A percentile compares a stretch with the other conserved stretches of the same genome.
phyloP scores from a whole-genome alignment of 2,797 vertebrate genomes.

The Mus spretus region DNA sequence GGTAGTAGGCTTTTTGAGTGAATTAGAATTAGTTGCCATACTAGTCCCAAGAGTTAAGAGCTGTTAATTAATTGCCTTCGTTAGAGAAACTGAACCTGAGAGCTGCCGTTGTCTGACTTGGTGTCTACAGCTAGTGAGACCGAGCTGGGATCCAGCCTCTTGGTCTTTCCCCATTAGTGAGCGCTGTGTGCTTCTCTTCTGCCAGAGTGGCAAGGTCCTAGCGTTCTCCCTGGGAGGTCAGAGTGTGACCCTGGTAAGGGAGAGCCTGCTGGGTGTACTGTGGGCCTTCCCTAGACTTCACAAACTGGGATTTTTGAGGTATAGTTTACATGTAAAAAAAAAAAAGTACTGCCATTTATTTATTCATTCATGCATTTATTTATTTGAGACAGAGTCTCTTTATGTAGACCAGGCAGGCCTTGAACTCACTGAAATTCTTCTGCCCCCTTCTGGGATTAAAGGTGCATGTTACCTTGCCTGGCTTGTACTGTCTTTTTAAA shows the following conservation, averaged over 20 bases:
- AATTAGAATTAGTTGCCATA: neutral
- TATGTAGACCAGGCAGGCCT: neutral
- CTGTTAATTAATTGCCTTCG: neutral
- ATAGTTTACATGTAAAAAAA: neutral
- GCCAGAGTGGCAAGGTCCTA: neutral
- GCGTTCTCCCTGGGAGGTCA: neutral
- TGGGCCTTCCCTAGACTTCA: neutral
- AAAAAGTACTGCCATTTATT: neutral
- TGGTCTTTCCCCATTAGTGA: neutral
- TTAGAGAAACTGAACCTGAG: neutral
- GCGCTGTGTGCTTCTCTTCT: neutral
- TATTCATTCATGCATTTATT: neutral
- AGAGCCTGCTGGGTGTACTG: neutral
- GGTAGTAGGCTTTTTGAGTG: neutral
- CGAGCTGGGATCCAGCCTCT: constrained; percentile 1
- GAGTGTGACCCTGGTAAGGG: neutral
- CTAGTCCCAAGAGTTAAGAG: neutral
- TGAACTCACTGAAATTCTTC: neutral
- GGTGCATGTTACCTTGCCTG: neutral
- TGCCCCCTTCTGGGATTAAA: neutral
- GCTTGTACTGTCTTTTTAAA: neutral
- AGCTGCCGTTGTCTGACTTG: neutral
- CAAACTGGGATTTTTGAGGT: neutral
- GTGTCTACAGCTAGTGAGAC: neutral
- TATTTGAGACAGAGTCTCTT: neutral